Conservation (phyloP, 2,797 vertebrate species). For the Lithobates pipiens region DNA sequence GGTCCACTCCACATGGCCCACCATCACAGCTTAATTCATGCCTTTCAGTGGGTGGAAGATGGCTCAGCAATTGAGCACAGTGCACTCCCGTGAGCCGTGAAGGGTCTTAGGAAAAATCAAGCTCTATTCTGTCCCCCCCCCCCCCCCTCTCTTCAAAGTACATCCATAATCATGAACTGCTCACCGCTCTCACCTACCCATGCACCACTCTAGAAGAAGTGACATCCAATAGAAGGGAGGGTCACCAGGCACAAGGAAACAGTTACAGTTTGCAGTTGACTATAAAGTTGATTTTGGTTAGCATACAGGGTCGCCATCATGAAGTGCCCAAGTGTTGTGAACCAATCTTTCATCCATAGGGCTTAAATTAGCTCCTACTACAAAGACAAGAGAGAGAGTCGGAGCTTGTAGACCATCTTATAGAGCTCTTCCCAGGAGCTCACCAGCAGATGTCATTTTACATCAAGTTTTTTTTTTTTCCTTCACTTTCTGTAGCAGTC, state of each 20-base stretch:
- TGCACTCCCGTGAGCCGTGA: conserved; percentile 7
- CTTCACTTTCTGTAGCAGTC: neutral
- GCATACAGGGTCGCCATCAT: conserved; percentile 17
- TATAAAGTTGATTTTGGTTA: conserved; percentile 16
- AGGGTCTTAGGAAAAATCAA: conserved; percentile 29
- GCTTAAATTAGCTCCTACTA: conserved; percentile 12
- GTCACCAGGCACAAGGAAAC: conserved; percentile 8
- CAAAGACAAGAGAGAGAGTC: conserved; percentile 1
- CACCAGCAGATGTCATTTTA: conserved; percentile 21
- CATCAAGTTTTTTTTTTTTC: neutral
- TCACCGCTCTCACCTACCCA: conserved; percentile 37
- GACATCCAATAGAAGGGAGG: conserved; percentile 26
- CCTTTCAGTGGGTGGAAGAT: conserved; percentile 18
- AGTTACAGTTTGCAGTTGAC: conserved; percentile 6
- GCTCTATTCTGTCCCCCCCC: conserved; percentile 21
- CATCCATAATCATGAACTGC: conserved; percentile 38
- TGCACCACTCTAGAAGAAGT: conserved; percentile 21
- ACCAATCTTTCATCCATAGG: conserved; percentile 11
- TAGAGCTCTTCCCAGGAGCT: conserved; percentile 2
- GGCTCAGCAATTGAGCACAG: conserved; percentile 24
- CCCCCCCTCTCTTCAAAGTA: neutral
- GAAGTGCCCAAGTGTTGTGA: conserved; percentile 11
- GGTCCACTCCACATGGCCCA: conserved; percentile 19
- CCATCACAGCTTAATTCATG: conserved; percentile 20
- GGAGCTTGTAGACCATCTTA: neutral